phyloP scores from a whole-genome alignment of 2,888 invertebrate species.

The Crepidodera aurea region DNA sequence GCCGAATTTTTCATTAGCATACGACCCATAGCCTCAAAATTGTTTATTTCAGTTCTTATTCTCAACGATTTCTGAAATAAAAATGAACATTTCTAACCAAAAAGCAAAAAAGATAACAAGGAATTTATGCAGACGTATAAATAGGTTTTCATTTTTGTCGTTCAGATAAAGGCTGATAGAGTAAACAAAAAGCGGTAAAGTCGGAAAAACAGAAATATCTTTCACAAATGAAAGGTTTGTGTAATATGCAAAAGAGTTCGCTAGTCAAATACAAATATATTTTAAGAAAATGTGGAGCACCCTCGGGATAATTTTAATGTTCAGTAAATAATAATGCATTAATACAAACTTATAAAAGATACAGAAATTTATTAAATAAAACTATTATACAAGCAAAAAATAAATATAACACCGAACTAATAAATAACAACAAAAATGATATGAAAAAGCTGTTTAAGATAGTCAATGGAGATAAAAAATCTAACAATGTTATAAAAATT shows the following conservation, averaged over 20 bases:
- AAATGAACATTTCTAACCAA: constrained; percentile 23
- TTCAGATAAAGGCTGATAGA: constrained; percentile 21
- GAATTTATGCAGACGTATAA: constrained; percentile 26
- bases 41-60: constrained; percentile 18
- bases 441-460: too few species aligned
- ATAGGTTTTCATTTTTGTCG: constrained; percentile 26
- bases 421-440: too few species aligned
- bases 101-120: constrained; percentile 18
- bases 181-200: constrained; percentile 24
- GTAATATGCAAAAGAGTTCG: neutral
- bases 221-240: neutral
- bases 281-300: too few species aligned
- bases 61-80: constrained; percentile 21
- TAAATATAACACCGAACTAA: too few species aligned
- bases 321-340: too few species aligned
- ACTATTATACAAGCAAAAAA: too few species aligned
- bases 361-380: too few species aligned
- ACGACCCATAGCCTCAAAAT: constrained; percentile 18
- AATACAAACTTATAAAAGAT: too few species aligned
- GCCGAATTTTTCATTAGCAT: constrained; percentile 25
- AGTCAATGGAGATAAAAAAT: too few species aligned
- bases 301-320: too few species aligned
- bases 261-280: too few species aligned
- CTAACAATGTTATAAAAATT: too few species aligned
- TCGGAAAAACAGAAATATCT: neutral